phyloP scores from a whole-genome alignment of 2,113 vertebrate genomes.

The Oriolus oriolus region DNA sequence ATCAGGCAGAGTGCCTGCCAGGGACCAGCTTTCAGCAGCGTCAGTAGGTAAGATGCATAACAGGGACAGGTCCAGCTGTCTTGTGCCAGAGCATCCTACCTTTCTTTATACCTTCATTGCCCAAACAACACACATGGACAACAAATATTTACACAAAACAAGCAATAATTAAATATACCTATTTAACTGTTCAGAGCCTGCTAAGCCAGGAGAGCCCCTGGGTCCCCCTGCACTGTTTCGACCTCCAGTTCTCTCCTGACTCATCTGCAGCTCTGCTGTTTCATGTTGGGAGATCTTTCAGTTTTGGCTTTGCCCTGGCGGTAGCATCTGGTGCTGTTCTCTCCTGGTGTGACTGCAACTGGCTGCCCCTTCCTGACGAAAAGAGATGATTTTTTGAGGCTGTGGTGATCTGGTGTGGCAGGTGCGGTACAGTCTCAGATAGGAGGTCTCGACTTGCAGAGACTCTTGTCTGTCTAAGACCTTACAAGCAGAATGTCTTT shows the following conservation, averaged over 20 bases:
- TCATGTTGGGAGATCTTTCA: not conserved
- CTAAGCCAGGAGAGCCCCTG: not conserved
- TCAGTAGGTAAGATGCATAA: accelerated
- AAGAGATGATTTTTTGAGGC: not conserved
- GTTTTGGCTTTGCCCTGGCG: not conserved
- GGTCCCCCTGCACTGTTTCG: not conserved
- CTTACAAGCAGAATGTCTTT: not conserved
- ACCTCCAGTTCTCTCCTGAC: not conserved
- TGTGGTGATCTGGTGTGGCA: not conserved
- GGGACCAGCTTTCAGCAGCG: not conserved
- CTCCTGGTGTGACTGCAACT: not conserved
- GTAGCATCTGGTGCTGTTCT: not conserved
- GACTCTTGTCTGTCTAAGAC: not conserved
- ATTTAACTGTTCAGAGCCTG: not conserved
- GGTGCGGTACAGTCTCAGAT: not conserved
- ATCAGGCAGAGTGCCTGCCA: not conserved
- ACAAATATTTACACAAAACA: not conserved
- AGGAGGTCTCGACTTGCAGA: accelerated
- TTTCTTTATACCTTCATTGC: not conserved
- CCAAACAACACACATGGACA: not conserved
- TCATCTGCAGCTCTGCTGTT: not conserved
- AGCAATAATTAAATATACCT: not conserved
- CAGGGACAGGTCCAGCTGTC: not conserved
- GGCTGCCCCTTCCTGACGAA: not conserved
- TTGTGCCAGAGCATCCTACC: not conserved